Conservation (phyloP, 2,797 vertebrate species). For the Brachyalestes nurse region DNA sequence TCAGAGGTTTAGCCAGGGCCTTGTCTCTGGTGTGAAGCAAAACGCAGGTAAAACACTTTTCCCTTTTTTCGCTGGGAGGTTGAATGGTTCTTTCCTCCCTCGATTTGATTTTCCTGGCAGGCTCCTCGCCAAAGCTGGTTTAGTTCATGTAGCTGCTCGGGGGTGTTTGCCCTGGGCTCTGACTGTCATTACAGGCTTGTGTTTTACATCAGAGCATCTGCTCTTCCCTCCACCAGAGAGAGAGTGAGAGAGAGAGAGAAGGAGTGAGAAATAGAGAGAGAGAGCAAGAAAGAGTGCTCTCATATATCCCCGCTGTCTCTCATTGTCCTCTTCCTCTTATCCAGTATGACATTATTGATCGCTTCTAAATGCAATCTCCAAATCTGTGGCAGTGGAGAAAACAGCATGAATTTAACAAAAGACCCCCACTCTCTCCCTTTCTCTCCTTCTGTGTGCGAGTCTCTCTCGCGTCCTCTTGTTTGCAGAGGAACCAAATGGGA, state of each 20-base stretch:
- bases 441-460: neutral
- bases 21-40: constrained; percentile 35
- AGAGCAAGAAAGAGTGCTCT: constrained; percentile 18
- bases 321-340: constrained; percentile 74
- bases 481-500: neutral
- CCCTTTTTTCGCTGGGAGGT: constrained; percentile 14
- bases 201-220: constrained; percentile 57
- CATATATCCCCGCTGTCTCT: constrained; percentile 47
- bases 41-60: constrained; percentile 55
- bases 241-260: neutral
- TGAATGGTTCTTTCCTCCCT: constrained; percentile 43
- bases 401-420: constrained; percentile 75
- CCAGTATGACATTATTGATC: constrained; percentile 77
- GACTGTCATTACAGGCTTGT: constrained; percentile 50
- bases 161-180: constrained; percentile 49
- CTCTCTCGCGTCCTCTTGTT: constrained; percentile 1
- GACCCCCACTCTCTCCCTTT: constrained; percentile 8
- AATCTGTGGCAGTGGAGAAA: constrained; percentile 68
- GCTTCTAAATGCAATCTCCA: constrained; percentile 76
- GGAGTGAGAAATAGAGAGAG: neutral
- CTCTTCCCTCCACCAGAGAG: constrained; percentile 15
- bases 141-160: constrained; percentile 28
- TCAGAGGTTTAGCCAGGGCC: constrained; percentile 41
- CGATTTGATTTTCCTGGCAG: constrained; percentile 61
- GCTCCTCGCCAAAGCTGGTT: constrained; percentile 30